phyloP scores from a whole-genome alignment of 2,888 invertebrate species.

The Monopis laevigella region DNA sequence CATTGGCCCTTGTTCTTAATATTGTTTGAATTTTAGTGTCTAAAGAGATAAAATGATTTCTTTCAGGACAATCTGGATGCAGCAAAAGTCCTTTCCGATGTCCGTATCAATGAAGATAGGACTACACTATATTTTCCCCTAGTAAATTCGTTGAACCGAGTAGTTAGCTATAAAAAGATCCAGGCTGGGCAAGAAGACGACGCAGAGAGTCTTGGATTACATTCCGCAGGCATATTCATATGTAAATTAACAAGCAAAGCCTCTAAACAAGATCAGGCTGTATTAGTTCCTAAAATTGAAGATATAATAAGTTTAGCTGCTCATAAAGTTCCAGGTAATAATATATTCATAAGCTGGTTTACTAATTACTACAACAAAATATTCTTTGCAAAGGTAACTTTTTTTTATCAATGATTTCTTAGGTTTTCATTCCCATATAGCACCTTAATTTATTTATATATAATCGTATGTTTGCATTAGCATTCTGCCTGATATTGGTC shows the following conservation, averaged over 20 bases:
- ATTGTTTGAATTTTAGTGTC: no score
- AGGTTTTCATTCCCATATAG: no score
- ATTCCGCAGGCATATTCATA: conserved; percentile 47
- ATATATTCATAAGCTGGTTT: no score
- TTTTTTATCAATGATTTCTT: no score
- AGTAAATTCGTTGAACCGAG: conserved; percentile 63
- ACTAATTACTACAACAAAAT: no score
- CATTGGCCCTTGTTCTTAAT: no score
- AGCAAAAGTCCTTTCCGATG: conserved; percentile 60
- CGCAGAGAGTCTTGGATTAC: conserved; percentile 34
- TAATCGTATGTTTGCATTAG: no score
- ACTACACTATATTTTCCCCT: conserved; percentile 74
- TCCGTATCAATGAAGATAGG: conserved; percentile 59
- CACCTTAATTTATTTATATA: no score
- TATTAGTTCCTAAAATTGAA: conserved; percentile 56
- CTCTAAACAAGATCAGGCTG: conserved; percentile 46
- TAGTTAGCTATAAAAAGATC: conserved; percentile 73
- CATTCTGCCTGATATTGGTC: no score
- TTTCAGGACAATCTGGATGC: conserved; percentile 53
- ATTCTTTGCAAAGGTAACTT: no score
- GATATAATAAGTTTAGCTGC: conserved; percentile 52
- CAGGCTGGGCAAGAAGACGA: conserved; percentile 54
- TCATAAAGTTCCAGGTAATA: conserved; percentile 60
- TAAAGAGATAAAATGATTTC: background rate
- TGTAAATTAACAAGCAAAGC: conserved; percentile 43